A percentile compares a stretch with the other conserved stretches of the same genome.
phyloP scores from a whole-genome alignment of 2,888 invertebrate genomes.

The Ferrisia virgata region DNA sequence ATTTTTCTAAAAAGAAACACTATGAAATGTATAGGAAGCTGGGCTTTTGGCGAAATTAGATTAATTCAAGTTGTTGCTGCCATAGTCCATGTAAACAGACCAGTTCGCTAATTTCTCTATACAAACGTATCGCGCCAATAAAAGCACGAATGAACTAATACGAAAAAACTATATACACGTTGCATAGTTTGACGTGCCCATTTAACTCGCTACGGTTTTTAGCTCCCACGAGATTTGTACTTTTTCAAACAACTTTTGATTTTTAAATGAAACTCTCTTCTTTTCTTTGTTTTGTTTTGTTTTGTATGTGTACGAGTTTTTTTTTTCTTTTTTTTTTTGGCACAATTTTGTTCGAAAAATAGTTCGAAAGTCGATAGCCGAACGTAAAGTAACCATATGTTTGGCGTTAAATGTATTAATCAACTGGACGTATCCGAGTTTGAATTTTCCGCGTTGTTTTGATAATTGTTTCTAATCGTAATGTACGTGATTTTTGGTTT shows the following conservation, averaged over 20 bases:
- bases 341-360: neutral
- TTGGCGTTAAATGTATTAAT: neutral
- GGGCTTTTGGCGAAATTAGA: neutral
- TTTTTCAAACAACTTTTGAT: constrained; percentile 33
- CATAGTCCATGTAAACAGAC: neutral
- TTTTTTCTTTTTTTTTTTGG: neutral
- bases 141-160: neutral
- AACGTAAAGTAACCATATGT: neutral
- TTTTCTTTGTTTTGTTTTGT: neutral
- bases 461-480: neutral
- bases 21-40: neutral
- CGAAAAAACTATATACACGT: neutral
- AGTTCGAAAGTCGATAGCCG: neutral
- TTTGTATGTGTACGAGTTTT: too few relatives aligned
- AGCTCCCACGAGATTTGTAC: neutral
- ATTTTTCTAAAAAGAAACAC: neutral
- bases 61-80: neutral
- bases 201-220: constrained; percentile 14
- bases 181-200: constrained; percentile 23
- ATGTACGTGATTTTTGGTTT: neutral
- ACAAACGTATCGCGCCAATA: neutral
- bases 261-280: constrained; percentile 16
- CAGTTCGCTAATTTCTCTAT: constrained; percentile 8
- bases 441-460: neutral
- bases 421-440: neutral